These are phyloP conservation scores for Eciton burchellii DNA, from an alignment of 1,140 invertebrate genomes.

Conservation along the genomic window DNA sequence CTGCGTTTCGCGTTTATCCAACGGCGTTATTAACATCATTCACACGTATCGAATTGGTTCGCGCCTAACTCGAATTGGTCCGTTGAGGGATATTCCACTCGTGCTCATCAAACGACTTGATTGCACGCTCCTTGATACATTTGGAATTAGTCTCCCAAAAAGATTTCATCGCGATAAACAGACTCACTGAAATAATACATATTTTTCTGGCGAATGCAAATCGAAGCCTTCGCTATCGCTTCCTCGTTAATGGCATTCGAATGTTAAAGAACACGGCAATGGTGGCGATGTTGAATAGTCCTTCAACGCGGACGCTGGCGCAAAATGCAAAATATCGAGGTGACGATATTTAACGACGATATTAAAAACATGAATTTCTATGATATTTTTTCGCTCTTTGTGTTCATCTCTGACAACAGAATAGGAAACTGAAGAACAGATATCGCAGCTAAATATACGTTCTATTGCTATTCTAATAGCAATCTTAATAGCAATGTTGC, in stretches of 20 bases:
- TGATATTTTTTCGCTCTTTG: not conserved
- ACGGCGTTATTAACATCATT: constrained; percentile 31
- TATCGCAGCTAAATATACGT: constrained; percentile 27
- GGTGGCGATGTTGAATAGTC: constrained; percentile 8
- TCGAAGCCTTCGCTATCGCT: constrained; percentile 7
- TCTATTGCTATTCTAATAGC: not conserved
- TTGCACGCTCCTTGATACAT: not conserved
- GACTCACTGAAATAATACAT: constrained; percentile 20
- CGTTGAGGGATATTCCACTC: constrained; percentile 13
- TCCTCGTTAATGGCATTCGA: constrained; percentile 1
- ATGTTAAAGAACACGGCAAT: not conserved
- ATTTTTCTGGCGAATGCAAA: constrained; percentile 21
- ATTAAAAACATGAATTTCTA: not conserved
- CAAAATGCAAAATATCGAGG: constrained; percentile 37
- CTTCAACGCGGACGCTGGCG: not conserved
- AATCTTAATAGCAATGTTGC: not conserved
- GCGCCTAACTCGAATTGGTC: not conserved
- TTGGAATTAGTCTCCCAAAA: not conserved
- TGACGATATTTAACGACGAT: not conserved
- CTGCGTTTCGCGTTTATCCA: not conserved
- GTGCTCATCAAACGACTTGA: not conserved
- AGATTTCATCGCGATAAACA: not conserved
- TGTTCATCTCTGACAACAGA: not conserved
- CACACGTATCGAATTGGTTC: constrained; percentile 1
- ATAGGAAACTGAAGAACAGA: not conserved